phyloP scores from a whole-genome alignment of 2,113 vertebrate genomes.

The Orycteropus afer region DNA sequence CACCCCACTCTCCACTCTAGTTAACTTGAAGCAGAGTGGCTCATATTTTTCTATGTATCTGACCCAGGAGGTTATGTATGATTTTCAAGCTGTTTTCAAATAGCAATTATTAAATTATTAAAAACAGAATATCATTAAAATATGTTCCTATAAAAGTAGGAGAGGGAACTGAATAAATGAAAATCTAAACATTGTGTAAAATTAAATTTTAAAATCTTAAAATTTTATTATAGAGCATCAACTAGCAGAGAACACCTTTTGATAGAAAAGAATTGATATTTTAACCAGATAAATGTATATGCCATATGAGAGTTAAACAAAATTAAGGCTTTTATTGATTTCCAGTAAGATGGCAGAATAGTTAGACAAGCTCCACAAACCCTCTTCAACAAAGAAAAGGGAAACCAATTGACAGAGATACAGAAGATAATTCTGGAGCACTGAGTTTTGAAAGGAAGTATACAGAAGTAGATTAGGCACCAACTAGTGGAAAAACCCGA shows the following conservation, averaged over 20 bases:
- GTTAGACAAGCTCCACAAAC: too few relatives aligned
- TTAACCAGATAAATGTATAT: not conserved
- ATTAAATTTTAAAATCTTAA: constrained; percentile 4
- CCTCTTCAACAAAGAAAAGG: too few relatives aligned
- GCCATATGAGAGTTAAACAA: not conserved
- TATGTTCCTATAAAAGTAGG: not conserved
- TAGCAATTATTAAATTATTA: not conserved
- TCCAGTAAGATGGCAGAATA: too few relatives aligned
- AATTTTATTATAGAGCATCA: not conserved
- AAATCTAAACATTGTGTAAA: not conserved
- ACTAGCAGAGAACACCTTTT: not conserved
- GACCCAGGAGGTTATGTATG: not conserved
- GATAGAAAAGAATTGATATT: not conserved
- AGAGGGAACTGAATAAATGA: not conserved
- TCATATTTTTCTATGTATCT: not conserved
- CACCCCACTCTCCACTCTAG: not conserved
- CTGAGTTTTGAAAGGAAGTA: too few relatives aligned
- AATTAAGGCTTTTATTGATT: too few relatives aligned
- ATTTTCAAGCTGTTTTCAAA: not conserved
- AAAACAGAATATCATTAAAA: not conserved
- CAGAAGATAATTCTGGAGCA: too few relatives aligned
- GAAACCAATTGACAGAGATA: too few relatives aligned
- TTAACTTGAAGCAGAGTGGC: not conserved
- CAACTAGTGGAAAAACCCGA: too few relatives aligned
- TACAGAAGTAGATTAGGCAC: too few relatives aligned